Evolutionary conservation across 2,888 invertebrate genomes (phyloP).

Genomic region (Melanchra persicariae): DNA sequence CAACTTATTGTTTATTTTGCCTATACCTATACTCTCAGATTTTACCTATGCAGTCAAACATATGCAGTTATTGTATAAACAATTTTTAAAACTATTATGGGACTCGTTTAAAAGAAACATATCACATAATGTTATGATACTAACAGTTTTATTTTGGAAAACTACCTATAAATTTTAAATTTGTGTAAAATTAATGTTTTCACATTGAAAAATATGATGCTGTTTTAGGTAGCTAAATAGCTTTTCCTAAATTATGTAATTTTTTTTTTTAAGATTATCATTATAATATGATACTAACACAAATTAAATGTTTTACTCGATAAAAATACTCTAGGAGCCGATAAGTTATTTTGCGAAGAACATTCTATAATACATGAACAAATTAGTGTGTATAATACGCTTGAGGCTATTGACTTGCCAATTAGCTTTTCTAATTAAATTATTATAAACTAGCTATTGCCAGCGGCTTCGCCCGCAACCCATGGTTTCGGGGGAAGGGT

Average conservation of each 20-base stretch:
- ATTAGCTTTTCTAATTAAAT: conserved; percentile 37
- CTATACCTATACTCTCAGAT: conserved; percentile 1
- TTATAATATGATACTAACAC: conserved; percentile 14
- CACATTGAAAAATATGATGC: conserved; percentile 12
- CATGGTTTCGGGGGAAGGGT: not conserved
- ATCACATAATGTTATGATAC: conserved; percentile 53
- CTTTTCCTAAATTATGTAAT: conserved; percentile 36
- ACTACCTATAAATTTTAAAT: conserved; percentile 16
- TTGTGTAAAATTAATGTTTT: conserved; percentile 24
- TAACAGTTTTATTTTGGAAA: conserved; percentile 7
- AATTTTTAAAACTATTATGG: conserved; percentile 29
- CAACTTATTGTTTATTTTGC: conserved; percentile 13
- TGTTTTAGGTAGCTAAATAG: conserved; percentile 58
- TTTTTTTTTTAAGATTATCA: conserved; percentile 10
- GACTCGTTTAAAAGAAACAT: conserved; percentile 50
- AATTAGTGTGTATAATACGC: conserved; percentile 39
- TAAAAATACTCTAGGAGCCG: conserved; percentile 23
- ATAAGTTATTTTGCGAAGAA: conserved; percentile 25
- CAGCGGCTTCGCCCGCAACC: no score
- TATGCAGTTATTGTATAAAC: conserved; percentile 17
- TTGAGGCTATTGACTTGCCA: conserved; percentile 51
- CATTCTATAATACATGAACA: conserved; percentile 29
- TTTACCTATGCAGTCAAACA: not conserved
- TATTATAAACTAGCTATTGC: conserved; percentile 2
- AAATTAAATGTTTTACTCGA: conserved; percentile 20